Percentiles rank a stretch among this genome's conserved stretches.
phyloP scores from a whole-genome alignment of 2,113 vertebrate species.

The Calidris pygmaea region DNA sequence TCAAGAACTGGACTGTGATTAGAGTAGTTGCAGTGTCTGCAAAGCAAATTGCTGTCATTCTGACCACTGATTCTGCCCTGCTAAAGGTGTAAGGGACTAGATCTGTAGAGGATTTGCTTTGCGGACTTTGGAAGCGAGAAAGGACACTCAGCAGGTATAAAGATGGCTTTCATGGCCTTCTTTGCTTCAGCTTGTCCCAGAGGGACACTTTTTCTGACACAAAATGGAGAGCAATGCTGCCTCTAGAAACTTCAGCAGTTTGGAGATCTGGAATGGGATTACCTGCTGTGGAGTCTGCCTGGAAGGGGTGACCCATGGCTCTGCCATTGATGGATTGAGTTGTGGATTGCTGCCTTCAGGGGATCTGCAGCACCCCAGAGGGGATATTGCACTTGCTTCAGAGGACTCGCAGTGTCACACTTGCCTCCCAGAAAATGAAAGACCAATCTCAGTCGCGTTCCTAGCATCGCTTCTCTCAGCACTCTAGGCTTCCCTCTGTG shows the following conservation, averaged over 20 bases:
- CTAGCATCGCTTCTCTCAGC: not conserved
- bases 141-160: not conserved
- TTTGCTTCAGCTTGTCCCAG: not conserved
- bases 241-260: not conserved
- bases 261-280: not conserved
- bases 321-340: fast-evolving
- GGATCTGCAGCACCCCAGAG: not conserved
- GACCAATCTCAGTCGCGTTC: not conserved
- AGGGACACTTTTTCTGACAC: not conserved
- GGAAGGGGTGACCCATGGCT: not conserved
- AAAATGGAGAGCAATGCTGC: not conserved
- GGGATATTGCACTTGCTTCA: not conserved
- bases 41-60: not conserved
- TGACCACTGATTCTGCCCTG: not conserved
- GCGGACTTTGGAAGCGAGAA: not conserved
- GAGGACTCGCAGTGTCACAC: not conserved
- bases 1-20: not conserved
- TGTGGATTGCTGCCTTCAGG: not conserved
- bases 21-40: not conserved
- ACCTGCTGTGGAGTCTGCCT: not conserved
- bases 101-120: not conserved
- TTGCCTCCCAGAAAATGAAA: not conserved
- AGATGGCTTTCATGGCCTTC: not conserved
- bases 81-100: not conserved
- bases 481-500: not conserved